Conservation (phyloP, 2,113 vertebrate species). For the Suncus etruscus region DNA sequence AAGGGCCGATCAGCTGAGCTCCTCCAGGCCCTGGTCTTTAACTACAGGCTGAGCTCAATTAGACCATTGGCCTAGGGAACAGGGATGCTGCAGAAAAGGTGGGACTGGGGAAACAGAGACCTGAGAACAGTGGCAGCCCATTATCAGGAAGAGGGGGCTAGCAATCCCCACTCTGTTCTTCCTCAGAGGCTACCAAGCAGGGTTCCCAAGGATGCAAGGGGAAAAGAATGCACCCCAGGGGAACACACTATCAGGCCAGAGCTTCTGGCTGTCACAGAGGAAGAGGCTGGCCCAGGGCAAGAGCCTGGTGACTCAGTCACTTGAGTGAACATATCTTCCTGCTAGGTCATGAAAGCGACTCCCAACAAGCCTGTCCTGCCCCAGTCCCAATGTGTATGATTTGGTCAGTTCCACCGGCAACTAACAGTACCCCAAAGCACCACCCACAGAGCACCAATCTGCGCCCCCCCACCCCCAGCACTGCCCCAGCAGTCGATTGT, state of each 20-base stretch:
- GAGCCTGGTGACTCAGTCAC: background rate
- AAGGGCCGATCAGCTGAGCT: conserved; percentile 61
- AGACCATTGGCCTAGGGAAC: conserved; percentile 70
- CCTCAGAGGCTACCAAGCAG: background rate
- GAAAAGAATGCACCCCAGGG: background rate
- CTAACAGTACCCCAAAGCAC: background rate
- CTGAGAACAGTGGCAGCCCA: no score
- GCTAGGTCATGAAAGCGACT: background rate
- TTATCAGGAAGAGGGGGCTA: background rate
- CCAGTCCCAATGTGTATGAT: background rate
- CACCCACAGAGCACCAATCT: rapidly evolving
- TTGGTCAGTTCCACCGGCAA: background rate
- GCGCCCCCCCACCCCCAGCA: background rate
- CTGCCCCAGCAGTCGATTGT: rapidly evolving
- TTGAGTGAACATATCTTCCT: no score
- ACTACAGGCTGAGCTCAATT: conserved; percentile 82
- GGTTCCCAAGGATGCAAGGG: background rate
- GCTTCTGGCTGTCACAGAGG: background rate
- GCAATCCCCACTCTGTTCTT: background rate
- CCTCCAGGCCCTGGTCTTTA: conserved; percentile 79
- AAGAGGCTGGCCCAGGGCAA: background rate
- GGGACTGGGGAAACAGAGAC: background rate
- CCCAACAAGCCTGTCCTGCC: background rate
- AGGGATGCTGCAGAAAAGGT: conserved; percentile 66
- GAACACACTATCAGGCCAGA: background rate